phyloP scores from a whole-genome alignment of 2,113 vertebrate species.

The Aix galericulata region DNA sequence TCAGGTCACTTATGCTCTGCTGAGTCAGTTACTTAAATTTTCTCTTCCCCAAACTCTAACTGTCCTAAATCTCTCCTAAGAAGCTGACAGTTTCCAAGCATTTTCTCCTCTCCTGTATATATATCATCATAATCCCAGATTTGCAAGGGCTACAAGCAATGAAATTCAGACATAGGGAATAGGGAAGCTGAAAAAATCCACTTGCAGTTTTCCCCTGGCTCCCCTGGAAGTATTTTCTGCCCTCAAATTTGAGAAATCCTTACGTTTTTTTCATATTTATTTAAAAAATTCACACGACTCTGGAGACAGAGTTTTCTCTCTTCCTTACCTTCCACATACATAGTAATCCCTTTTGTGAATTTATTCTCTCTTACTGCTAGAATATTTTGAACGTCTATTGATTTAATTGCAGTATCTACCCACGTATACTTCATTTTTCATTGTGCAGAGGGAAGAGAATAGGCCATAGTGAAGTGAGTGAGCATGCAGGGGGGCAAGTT shows the following conservation, averaged over 20 bases:
- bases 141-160: neutral
- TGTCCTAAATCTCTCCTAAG: neutral
- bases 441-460: neutral
- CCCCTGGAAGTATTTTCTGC: neutral
- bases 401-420: neutral
- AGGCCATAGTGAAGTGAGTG: neutral
- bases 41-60: conserved; percentile 11
- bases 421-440: neutral
- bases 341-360: neutral
- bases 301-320: neutral
- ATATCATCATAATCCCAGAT: neutral
- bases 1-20: conserved; percentile 41
- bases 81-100: neutral
- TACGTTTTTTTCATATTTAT: too few species aligned
- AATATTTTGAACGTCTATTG: neutral
- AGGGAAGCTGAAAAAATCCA: neutral
- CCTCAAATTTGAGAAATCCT: neutral
- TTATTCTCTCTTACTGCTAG: neutral
- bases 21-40: conserved; percentile 56
- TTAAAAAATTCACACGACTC: neutral
- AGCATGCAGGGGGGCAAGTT: neutral
- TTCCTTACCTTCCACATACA: neutral
- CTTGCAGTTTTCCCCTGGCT: neutral
- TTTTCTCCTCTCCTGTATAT: neutral
- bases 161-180: neutral